These are phyloP conservation scores for Lanius collurio DNA, from an alignment of 2,113 vertebrate species.

Conservation along the genomic window DNA sequence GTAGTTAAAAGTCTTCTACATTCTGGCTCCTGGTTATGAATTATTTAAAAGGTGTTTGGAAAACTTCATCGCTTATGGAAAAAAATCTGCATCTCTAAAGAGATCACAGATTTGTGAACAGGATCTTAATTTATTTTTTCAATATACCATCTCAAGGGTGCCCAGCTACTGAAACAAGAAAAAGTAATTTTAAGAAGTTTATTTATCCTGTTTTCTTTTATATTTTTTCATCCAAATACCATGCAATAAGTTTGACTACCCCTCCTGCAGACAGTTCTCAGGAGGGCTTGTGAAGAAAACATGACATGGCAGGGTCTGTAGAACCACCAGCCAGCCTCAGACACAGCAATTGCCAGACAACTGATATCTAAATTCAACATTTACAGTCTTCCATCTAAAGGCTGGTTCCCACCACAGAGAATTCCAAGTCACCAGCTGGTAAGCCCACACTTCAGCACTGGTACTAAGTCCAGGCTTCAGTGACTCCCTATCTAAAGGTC, in stretches of 20 bases:
- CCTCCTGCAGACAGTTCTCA: background rate
- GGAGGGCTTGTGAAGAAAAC: background rate
- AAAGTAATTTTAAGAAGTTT: background rate
- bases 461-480: background rate
- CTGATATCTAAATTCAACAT: background rate
- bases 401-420: background rate
- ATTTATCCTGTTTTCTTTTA: background rate
- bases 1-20: background rate
- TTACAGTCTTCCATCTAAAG: background rate
- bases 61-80: background rate
- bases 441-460: background rate
- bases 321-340: background rate
- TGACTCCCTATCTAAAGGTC: background rate
- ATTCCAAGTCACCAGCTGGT: background rate
- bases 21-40: background rate
- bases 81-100: slow-evolving; percentile 7
- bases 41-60: background rate
- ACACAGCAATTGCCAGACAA: background rate
- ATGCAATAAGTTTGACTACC: background rate
- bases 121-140: background rate
- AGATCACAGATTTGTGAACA: background rate
- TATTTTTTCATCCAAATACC: background rate
- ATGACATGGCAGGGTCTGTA: background rate
- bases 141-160: background rate
- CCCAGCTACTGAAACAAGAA: background rate